Conservation (phyloP, 2,113 vertebrate species). For the Motacilla alba region DNA sequence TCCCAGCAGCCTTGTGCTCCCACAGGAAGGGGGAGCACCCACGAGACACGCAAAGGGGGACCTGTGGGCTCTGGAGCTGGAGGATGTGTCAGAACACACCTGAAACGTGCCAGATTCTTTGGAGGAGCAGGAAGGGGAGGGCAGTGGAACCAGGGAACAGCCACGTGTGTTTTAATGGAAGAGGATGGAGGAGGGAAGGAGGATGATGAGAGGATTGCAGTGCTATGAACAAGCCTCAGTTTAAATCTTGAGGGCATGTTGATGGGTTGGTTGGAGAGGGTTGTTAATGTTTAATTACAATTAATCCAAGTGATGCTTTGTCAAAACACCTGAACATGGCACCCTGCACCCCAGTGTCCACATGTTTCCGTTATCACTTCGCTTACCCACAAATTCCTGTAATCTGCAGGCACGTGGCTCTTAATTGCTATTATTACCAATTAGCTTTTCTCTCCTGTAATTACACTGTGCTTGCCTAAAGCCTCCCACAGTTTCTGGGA, state of each 20-base stretch:
- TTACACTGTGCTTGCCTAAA: conserved; percentile 12
- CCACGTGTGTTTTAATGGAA: neutral
- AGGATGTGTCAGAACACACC: neutral
- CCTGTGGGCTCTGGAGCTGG: neutral
- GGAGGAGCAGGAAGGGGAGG: neutral
- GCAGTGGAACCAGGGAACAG: neutral
- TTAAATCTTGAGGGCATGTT: neutral
- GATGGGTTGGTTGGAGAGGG: neutral
- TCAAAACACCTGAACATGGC: conserved; percentile 36
- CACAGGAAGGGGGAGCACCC: accelerated
- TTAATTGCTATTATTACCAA: conserved; percentile 57
- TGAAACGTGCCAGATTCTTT: neutral
- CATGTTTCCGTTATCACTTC: neutral
- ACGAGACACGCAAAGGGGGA: accelerated
- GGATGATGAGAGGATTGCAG: neutral
- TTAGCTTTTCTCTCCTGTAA: conserved; percentile 53
- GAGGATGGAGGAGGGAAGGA: neutral
- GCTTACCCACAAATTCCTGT: neutral
- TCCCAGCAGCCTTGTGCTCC: neutral
- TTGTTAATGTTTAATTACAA: conserved; percentile 19
- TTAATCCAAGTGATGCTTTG: neutral
- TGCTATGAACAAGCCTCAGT: accelerated
- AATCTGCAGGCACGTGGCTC: conserved; percentile 18
- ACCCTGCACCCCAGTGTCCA: neutral
- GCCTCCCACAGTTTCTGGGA: neutral